Evolutionary conservation across 2,797 vertebrate species (phyloP), one percentile per base, ranked within the genome.

Genomic region (Helostoma temminkii): DNA sequence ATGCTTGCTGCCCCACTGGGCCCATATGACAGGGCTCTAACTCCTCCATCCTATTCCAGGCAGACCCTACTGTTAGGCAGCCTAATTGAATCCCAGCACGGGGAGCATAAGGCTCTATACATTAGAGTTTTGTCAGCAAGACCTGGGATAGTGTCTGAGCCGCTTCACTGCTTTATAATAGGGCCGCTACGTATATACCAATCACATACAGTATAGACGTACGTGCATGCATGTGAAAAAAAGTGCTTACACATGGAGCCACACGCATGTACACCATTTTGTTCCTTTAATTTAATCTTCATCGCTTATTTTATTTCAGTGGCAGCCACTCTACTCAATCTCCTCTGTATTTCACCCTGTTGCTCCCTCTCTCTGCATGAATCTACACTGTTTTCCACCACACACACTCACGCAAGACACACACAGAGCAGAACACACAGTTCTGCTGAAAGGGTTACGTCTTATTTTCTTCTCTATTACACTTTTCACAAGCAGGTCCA

Each of bases 21-120:
- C 73, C 87, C 83, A 46, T 78, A 75, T 89, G 91, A 92, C 90
- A 89, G 67, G 73, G 42, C 87, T 86, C 78, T 87, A 89, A 89
- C 85, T 91, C 87, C 83, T 87, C 71, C 69, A 64, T 73, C 83
- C 82, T 72, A 59, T 79, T 80, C 61, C 36, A 32, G 52, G 53
- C 78, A 37, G 73, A 70, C 61, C 60, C 50, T 7, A 70, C 71
- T 76, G 69, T 78, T 73, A 67, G 83, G 65, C 56, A 78, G 62
- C 62, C 81, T 90, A 91, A 90, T 88, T 88, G 86, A 89, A 91
- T 88, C 84, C 79, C 71, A 61, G 83, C 70, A 41, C 76, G 56
- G 76, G 72, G 52, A 78, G 71, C 71, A 62, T 61, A 43, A 70
- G 83, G 74, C 67, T 61, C 76, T 30, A 83, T 89, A 89, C 83